A percentile compares a stretch with the other conserved stretches of the same genome.
Conservation (phyloP, 2,113 vertebrate genomes). For the Xenopus laevis region DNA sequence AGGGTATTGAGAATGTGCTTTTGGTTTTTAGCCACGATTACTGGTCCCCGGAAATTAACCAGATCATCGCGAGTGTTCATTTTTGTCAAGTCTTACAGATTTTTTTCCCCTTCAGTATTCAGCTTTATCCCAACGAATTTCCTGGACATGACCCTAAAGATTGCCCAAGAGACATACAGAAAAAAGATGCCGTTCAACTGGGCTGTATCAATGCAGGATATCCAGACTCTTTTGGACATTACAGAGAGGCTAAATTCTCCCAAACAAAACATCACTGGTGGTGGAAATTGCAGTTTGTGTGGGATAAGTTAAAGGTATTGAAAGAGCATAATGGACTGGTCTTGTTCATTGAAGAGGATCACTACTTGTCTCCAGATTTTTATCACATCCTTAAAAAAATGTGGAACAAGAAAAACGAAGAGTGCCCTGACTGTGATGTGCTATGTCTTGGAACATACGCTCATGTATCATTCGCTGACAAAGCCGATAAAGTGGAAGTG, state of each 20-base stretch:
- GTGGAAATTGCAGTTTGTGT: conserved; percentile 98
- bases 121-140: conserved; percentile 92
- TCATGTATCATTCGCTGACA: conserved; percentile 71
- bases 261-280: conserved; percentile 99
- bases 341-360: conserved; percentile 92
- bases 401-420: conserved; percentile 67
- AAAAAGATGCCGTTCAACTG: conserved; percentile 78
- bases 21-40: conserved; percentile 94
- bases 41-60: conserved; percentile 89
- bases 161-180: conserved; percentile 86
- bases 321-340: conserved; percentile 77
- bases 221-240: conserved; percentile 95
- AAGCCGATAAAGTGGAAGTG: conserved; percentile 86
- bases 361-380: conserved; percentile 87
- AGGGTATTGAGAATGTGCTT: conserved; percentile 77
- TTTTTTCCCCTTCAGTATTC: conserved; percentile 96
- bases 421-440: conserved; percentile 88
- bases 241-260: conserved; percentile 91
- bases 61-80: conserved; percentile 78
- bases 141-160: conserved; percentile 90
- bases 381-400: conserved; percentile 83
- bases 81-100: conserved; percentile 95
- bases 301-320: conserved; percentile 82
- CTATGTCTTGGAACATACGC: conserved; percentile 85
- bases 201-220: conserved; percentile 94